Base-by-base conservation (phyloP, 2,113 vertebrate species). In the Chloropsis hardwickii region DNA sequence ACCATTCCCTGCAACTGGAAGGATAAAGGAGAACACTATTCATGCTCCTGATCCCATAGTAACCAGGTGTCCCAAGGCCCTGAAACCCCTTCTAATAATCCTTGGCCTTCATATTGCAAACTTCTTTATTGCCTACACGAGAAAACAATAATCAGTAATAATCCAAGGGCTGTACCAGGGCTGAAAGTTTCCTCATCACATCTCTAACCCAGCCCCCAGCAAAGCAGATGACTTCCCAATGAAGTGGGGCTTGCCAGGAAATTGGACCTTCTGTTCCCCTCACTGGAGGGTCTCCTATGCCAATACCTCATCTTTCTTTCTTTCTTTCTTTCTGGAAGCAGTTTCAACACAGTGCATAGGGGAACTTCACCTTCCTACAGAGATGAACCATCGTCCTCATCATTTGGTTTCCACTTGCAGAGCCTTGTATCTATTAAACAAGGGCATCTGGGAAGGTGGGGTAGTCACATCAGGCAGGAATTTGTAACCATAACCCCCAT, bases 371-470 rank as follows among this genome's bases (percentile, higher is more conserved):
- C 24, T 47, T 56, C 70, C n/a, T 67, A 23, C n/a, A n/a, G 8
- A 33, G 51, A 54, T 14, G 42, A 61, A 66, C 25, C 47, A 54
- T 20, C 0, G 0, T 54, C 22, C 27, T 86, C 22, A 11, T 3
- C 11, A 8, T 40, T 33, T 2, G 3, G 29, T 37, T 50, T 40
- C 53, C 70, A 61, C 42, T 42, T 47, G 29, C 33, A 67, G n/a
- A 78, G 27, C 23, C 18, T 35, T 7, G 5, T 19, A 31, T 22
- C 47, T 47, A 5, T 42, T 57, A 53, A 10, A 25, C 19, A 44
- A 51, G 25, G 37, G 62, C 20, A 84, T 16, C 29, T 23, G 22
- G 37, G 62, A 90, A n/a, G 8, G 42, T 40, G 9, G 27, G 5
- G 17, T 2, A 24, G 12, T 61, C 51, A 74, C 3, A 3, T 16